These are phyloP conservation scores for Acanthornis magna DNA, from an alignment of 2,797 vertebrate genomes.

Conservation along the genomic window DNA sequence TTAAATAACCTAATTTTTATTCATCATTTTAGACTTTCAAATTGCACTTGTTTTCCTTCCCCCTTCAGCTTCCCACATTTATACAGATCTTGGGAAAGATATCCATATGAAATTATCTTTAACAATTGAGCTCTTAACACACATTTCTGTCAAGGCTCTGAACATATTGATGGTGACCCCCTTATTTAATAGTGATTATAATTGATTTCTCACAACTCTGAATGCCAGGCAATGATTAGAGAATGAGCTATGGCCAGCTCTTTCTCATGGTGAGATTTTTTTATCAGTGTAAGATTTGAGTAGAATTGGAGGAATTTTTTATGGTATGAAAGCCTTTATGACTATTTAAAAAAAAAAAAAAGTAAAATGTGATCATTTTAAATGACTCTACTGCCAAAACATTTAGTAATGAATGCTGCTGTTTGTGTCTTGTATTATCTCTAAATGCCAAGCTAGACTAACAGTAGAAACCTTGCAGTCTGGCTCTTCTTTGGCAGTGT, in stretches of 20 bases:
- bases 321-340: not conserved
- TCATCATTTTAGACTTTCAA: not conserved
- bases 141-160: not conserved
- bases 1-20: not conserved
- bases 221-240: constrained; percentile 3
- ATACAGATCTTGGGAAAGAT: not conserved
- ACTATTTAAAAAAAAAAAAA: not conserved
- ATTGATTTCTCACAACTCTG: constrained; percentile 33
- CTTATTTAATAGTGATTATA: constrained; percentile 32
- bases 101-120: not conserved
- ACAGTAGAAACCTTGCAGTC: not conserved
- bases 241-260: not conserved
- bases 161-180: not conserved
- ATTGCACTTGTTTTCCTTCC: not conserved
- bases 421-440: not conserved
- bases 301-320: not conserved
- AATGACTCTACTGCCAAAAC: not conserved
- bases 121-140: not conserved
- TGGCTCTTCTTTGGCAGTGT: not conserved
- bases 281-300: not conserved
- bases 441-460: not conserved
- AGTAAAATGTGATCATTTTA: not conserved
- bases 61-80: not conserved
- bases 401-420: not conserved
- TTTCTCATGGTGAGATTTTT: not conserved